Evolutionary conservation across 2,113 vertebrate species (phyloP).

Genomic region (Xiphophorus couchianus): DNA sequence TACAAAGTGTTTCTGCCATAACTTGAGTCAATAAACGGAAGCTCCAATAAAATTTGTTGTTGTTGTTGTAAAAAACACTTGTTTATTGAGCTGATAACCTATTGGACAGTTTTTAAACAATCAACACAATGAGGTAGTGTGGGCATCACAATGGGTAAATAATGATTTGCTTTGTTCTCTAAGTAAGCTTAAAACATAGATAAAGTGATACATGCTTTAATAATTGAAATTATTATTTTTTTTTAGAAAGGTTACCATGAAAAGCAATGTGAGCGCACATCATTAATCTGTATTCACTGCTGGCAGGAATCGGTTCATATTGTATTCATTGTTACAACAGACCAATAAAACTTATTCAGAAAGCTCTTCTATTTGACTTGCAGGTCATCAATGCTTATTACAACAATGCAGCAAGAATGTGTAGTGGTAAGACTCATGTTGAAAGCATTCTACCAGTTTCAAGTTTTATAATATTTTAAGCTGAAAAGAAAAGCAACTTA

Average conservation of each 20-base stretch:
- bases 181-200: too few species aligned
- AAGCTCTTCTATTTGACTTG: slow-evolving; percentile 7
- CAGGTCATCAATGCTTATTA: neutral
- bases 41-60: neutral
- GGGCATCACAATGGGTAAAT: too few species aligned
- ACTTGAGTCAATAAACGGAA: neutral
- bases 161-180: too few species aligned
- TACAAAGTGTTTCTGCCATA: neutral
- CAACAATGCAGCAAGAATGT: neutral
- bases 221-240: too few species aligned
- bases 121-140: too few species aligned
- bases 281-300: neutral
- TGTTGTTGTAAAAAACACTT: neutral
- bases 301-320: slow-evolving; percentile 10
- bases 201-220: too few species aligned
- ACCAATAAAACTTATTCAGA: neutral
- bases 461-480: slow-evolving; percentile 7
- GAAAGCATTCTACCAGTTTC: neutral
- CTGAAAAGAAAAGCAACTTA: slow-evolving; percentile 13
- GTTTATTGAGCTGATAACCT: too few species aligned
- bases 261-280: too few species aligned
- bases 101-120: too few species aligned
- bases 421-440: neutral
- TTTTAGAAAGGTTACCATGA: too few species aligned
- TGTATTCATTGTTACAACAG: slow-evolving; percentile 9